A percentile compares a stretch with the other conserved stretches of the same genome.
These are phyloP conservation scores for Mobula birostris DNA, from an alignment of 2,113 vertebrate species.

Conservation along the genomic window DNA sequence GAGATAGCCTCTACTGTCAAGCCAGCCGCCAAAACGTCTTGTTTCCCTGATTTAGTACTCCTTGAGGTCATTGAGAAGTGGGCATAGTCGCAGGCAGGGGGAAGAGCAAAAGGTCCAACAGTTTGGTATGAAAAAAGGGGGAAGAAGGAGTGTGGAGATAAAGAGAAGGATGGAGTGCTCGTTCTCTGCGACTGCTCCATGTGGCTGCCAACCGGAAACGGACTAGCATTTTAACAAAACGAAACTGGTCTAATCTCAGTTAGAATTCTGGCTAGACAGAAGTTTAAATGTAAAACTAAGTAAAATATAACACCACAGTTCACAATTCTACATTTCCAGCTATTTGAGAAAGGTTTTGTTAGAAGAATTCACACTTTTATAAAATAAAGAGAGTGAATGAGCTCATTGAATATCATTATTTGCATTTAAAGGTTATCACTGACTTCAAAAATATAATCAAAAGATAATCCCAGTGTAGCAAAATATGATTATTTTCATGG, in stretches of 20 bases:
- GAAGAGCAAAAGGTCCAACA: too few relatives aligned
- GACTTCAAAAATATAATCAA: not conserved
- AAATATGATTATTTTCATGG: not conserved
- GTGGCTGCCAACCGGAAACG: too few relatives aligned
- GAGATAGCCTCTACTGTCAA: too few relatives aligned
- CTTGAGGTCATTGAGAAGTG: too few relatives aligned
- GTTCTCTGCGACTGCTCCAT: too few relatives aligned
- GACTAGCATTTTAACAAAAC: not conserved
- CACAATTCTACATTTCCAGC: not conserved
- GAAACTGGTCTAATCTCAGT: not conserved
- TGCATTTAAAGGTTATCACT: not conserved
- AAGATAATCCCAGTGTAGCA: not conserved
- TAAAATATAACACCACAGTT: not conserved
- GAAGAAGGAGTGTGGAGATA: too few relatives aligned
- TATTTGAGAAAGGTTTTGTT: too few relatives aligned
- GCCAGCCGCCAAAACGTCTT: too few relatives aligned
- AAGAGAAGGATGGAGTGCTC: too few relatives aligned
- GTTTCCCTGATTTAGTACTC: too few relatives aligned
- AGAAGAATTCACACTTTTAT: not conserved
- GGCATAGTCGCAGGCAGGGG: too few relatives aligned
- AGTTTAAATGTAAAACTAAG: not conserved
- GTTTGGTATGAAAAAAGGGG: too few relatives aligned
- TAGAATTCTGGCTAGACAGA: not conserved
- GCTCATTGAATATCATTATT: not conserved
- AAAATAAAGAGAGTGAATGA: not conserved